These are phyloP conservation scores for Brenthis daphne DNA, from an alignment of 2,888 invertebrate genomes.

Conservation along the genomic window DNA sequence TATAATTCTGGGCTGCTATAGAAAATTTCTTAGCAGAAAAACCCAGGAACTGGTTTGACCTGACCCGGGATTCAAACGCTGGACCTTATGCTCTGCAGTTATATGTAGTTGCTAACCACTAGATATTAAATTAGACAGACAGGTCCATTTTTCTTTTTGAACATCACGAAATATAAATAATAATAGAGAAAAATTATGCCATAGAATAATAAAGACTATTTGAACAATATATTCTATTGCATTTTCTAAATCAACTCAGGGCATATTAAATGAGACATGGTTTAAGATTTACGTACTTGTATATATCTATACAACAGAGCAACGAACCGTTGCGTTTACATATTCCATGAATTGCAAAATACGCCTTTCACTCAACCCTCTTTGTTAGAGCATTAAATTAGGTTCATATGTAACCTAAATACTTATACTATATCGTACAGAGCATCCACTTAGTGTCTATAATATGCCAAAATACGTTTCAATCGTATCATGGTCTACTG, in stretches of 20 bases:
- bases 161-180: too few relatives aligned
- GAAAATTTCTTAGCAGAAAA: too few relatives aligned
- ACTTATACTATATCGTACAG: background rate
- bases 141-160: too few relatives aligned
- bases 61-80: too few relatives aligned
- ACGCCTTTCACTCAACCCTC: constrained; percentile 22
- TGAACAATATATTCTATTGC: background rate
- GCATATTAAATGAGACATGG: constrained; percentile 8
- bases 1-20: too few relatives aligned
- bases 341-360: constrained; percentile 23
- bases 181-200: too few relatives aligned
- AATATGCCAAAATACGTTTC: constrained; percentile 17
- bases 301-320: constrained; percentile 9
- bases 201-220: background rate
- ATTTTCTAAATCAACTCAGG: constrained; percentile 13
- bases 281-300: constrained; percentile 9
- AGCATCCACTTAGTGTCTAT: constrained; percentile 16
- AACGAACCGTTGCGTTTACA: constrained; percentile 23
- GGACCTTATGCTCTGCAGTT: too few relatives aligned
- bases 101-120: too few relatives aligned
- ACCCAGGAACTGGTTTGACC: too few relatives aligned
- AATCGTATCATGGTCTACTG: constrained; percentile 30
- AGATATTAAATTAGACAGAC: too few relatives aligned
- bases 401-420: constrained; percentile 17
- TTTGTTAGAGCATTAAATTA: constrained; percentile 23